Evolutionary conservation across 2,113 vertebrate species (phyloP), one percentile per base, ranked within the genome.

Genomic region (Phaethornis superciliosus): DNA sequence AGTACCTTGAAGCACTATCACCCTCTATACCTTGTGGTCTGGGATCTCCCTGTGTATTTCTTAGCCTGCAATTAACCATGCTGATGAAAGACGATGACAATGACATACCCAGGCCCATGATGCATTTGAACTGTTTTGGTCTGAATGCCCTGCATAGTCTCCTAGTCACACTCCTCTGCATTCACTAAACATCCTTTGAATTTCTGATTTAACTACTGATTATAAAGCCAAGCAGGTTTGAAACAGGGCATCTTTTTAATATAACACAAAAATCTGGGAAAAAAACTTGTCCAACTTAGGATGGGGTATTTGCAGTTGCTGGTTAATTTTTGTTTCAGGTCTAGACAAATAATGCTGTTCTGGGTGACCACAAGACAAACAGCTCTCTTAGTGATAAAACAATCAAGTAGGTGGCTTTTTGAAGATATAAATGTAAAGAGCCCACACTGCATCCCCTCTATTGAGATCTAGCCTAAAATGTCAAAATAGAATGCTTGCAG

Each of bases 11-110:
- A 46, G 22, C 11, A 52, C 17, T 54, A 12, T 19, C 27, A 47
- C 15, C 2, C 0, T 35, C 30, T 21, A 28, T 55, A 40, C 21
- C 10, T 79, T 3, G 0, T 19, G 23, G 10, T 42, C n/a, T 49
- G 7, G 6, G 19, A 8, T 32, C 72, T 60, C 54, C 54, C 28
- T 54, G 13, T 21, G 2, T 46, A 40, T 79, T 72, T 67, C n/a
- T 49, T 42, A 28, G 10, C 4, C 33, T 49, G 44, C 13, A 35
- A 8, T 26, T 59, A 71, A 59, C 4, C 24, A 32, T 4, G 15
- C 0, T 65, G 28, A 54, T 37, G 19, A 52, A 49, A 35, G 49
- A 37, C 2, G 7, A 37, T 5, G 15, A 24, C 65, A 33, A 20
- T 33, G 27, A 40, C 26, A 77, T 8, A 47, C 7, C 4, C n/a